Conservation (phyloP, 2,113 vertebrate genomes). For the Solenodon paradoxus region DNA sequence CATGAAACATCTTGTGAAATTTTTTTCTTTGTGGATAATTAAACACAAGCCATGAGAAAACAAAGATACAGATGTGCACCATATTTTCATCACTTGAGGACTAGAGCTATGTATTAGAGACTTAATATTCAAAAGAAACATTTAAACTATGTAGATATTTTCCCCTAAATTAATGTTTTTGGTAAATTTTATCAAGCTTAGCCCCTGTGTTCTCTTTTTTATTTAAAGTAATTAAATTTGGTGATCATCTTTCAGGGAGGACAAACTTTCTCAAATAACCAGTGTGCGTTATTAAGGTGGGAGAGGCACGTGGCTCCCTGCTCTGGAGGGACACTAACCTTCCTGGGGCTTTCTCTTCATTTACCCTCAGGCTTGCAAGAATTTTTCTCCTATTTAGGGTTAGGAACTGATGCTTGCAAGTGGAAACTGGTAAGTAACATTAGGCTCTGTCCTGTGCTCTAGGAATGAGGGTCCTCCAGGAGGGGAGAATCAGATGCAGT, state of each 20-base stretch:
- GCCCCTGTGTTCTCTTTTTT: background rate
- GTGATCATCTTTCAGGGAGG: background rate
- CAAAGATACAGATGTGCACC: constrained; percentile 57
- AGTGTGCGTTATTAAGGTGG: background rate
- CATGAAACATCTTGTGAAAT: constrained; percentile 63
- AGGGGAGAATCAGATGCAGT: background rate
- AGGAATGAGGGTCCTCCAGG: background rate
- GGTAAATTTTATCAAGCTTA: background rate
- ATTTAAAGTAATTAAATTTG: background rate
- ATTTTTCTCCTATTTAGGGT: background rate
- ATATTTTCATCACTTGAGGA: constrained; percentile 52
- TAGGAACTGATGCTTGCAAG: background rate
- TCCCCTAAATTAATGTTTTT: background rate
- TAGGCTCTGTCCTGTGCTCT: background rate
- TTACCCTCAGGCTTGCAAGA: background rate
- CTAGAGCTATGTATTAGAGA: background rate
- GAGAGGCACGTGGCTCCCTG: background rate
- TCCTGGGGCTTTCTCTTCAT: background rate
- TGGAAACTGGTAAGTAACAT: background rate
- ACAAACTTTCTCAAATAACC: background rate
- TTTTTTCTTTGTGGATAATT: constrained; percentile 62
- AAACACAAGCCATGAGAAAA: constrained; percentile 60
- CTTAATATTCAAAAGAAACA: constrained; percentile 12
- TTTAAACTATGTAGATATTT: background rate
- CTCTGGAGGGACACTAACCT: background rate